These are phyloP conservation scores for Mesorhabditis spiculigera DNA, from an alignment of 2,888 invertebrate species.

Conservation along the genomic window DNA sequence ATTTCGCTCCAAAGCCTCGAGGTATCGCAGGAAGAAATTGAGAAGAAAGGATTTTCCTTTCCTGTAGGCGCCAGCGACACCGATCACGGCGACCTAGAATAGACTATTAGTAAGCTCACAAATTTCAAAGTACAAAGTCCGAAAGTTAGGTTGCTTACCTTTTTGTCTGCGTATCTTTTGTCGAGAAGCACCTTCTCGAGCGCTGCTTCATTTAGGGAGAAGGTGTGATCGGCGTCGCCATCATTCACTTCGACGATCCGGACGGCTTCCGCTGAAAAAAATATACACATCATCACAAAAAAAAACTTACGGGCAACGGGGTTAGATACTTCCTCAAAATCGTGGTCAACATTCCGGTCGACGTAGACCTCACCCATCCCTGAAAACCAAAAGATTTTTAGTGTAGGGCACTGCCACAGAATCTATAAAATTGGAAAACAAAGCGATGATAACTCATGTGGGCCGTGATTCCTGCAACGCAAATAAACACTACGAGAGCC, in stretches of 20 bases:
- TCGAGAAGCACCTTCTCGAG: constrained; percentile 62
- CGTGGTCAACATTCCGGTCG: too few relatives aligned
- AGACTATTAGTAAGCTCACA: constrained; percentile 4
- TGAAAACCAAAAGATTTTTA: too few relatives aligned
- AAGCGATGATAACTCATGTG: too few relatives aligned
- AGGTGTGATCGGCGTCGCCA: constrained; percentile 29
- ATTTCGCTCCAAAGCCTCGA: constrained; percentile 14
- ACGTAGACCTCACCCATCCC: too few relatives aligned
- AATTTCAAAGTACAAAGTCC: constrained; percentile 1
- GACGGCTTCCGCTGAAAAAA: constrained; percentile 18
- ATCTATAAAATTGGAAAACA: too few relatives aligned
- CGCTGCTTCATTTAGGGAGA: constrained; percentile 24
- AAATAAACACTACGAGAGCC: too few relatives aligned
- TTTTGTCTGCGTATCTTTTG: constrained; percentile 45
- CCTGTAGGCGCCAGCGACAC: constrained; percentile 42
- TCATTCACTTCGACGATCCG: constrained; percentile 37
- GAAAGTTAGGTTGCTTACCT: constrained; percentile 20
- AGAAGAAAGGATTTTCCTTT: constrained; percentile 44
- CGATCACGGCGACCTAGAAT: constrained; percentile 42
- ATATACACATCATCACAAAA: not conserved
- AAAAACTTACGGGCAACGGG: too few relatives aligned
- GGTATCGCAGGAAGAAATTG: constrained; percentile 46
- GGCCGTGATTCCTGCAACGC: too few relatives aligned
- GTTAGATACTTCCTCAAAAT: too few relatives aligned
- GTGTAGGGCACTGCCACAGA: too few relatives aligned